Base-by-base conservation (phyloP, 2,113 vertebrate genomes). In the Tetrao urogallus region DNA sequence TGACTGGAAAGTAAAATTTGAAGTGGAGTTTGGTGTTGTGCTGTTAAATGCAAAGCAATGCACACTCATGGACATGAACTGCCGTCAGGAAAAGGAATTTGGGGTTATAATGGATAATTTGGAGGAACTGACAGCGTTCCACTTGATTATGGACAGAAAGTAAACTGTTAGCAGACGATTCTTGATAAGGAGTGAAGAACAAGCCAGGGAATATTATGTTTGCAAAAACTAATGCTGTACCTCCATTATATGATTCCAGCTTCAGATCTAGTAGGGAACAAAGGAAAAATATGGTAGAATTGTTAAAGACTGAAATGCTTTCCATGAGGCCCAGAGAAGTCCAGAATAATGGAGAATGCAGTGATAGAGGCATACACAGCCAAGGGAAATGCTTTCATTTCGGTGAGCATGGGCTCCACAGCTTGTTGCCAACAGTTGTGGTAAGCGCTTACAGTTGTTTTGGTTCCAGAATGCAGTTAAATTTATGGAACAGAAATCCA, bases 161-260 rank as follows among this genome's bases (percentile, higher is more conserved):
- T 18, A 83, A 72, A 60, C 20, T 11, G n/a, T 10, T 4, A 63
- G 19, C 6, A 60, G 21, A 4, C 32, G 32, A 24, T 22, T 60
- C 14, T 5, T 50, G 13, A 71, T 45, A 22, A 71, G 8, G 14
- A 75, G 5, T 22, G 54, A 74, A 74, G 42, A 75, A 47, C 21
- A 82, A 90, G 11, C 2, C 73, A 34, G 57, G n/a, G 67, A 42
- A 50, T 56, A 5, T 20, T 67, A 11, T 30, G 30, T 60, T 28
- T 38, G 8, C 21, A 28, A 19, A 19, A 89, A 78, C 65, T 47
- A 67, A 34, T 47, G 17, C 25, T 30, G 25, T 4, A 25, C 2
- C 38, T 38, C 7, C 2, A 0, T 27, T 0, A 0, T 74, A 14
- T 8, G 32, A 58, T 66, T 83, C 40, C 63, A 6, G 4, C 30